Evolutionary conservation across 2,113 vertebrate genomes (phyloP).

Genomic region (Paratilapia polleni): DNA sequence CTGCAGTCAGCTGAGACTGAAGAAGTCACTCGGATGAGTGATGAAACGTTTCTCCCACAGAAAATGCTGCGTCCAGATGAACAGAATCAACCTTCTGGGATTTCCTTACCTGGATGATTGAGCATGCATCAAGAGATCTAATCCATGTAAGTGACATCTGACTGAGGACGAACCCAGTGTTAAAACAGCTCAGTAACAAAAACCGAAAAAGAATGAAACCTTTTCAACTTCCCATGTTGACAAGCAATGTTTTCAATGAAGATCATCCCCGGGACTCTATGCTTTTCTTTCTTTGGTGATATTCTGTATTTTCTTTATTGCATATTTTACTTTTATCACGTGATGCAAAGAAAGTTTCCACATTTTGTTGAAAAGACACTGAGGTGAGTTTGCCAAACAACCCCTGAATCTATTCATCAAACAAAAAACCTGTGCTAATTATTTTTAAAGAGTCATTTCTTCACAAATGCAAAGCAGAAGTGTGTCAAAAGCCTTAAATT

Average conservation of each 20-base stretch:
- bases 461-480: neutral
- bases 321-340: neutral
- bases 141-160: neutral
- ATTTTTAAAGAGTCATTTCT: too few species aligned
- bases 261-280: too few species aligned
- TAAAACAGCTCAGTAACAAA: neutral
- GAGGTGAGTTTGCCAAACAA: too few species aligned
- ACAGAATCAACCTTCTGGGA: too few species aligned
- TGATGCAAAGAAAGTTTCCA: neutral
- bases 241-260: neutral
- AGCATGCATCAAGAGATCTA: too few species aligned
- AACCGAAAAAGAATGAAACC: neutral
- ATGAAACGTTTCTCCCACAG: too few species aligned
- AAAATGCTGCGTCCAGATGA: too few species aligned
- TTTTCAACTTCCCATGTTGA: neutral
- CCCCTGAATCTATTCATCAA: neutral
- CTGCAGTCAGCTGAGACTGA: too few species aligned
- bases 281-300: neutral
- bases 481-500: neutral
- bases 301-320: neutral
- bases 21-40: too few species aligned
- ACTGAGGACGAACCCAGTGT: neutral
- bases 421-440: neutral
- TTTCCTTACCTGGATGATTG: too few species aligned
- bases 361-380: neutral